Conservation (phyloP, 2,888 invertebrate genomes). For the Dugesia japonica region DNA sequence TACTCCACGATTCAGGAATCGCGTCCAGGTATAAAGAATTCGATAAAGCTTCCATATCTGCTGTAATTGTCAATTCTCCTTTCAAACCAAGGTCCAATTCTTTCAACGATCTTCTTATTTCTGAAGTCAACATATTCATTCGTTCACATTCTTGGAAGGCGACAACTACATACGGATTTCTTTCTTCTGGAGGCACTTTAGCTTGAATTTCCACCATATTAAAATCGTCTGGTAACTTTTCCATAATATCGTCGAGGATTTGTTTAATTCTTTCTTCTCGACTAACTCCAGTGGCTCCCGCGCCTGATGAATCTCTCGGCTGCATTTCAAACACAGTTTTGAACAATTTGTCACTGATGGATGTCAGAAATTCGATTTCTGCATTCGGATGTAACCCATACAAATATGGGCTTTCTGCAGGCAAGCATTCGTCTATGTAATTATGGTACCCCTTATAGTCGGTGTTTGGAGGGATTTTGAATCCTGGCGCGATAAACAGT, state of each 20-base stretch:
- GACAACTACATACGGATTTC: constrained; percentile 85
- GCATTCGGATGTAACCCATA: constrained; percentile 90
- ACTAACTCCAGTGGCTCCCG: constrained; percentile 69
- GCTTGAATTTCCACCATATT: constrained; percentile 85
- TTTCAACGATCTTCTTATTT: constrained; percentile 71
- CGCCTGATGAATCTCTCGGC: constrained; percentile 71
- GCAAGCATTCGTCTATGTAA: constrained; percentile 80
- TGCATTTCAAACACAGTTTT: constrained; percentile 89
- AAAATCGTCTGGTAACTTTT: constrained; percentile 83
- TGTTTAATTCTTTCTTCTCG: constrained; percentile 88
- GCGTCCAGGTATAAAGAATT: constrained; percentile 72
- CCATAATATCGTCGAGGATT: constrained; percentile 79
- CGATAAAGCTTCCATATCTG: constrained; percentile 74
- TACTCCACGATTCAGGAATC: constrained; percentile 71
- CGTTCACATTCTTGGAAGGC: constrained; percentile 70
- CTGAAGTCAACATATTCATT: constrained; percentile 77
- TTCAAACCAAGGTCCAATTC: constrained; percentile 82
- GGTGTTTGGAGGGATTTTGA: constrained; percentile 76
- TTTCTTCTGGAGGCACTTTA: constrained; percentile 61
- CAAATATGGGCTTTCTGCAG: constrained; percentile 74
- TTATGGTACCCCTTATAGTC: constrained; percentile 77
- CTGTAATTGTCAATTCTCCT: constrained; percentile 84
- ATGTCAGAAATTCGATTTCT: constrained; percentile 82
- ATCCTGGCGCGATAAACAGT: constrained; percentile 72
- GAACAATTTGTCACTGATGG: constrained; percentile 76